Evolutionary conservation across 2,797 vertebrate species (phyloP).

Genomic region (Picus viridis): DNA sequence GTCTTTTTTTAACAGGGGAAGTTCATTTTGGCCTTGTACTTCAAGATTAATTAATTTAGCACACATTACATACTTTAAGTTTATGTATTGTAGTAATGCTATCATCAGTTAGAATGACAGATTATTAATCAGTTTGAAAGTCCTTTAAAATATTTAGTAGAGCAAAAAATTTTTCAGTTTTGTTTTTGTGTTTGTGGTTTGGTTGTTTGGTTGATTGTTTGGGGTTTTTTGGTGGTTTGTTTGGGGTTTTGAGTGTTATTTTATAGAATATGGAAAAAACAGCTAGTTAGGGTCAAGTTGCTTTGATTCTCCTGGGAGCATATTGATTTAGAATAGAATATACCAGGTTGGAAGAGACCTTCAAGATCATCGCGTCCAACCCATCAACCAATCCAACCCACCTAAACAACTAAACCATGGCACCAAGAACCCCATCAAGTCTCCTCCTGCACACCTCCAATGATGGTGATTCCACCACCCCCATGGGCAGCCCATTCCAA

Average conservation of each 20-base stretch:
- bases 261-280: background rate
- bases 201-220: no score
- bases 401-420: no score
- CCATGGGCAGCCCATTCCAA: no score
- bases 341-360: no score
- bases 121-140: background rate
- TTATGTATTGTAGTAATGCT: background rate
- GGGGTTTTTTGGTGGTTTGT: no score
- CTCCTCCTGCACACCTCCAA: no score
- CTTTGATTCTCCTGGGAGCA: background rate
- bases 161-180: background rate
- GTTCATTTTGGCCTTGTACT: background rate
- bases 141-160: background rate
- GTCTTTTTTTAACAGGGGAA: background rate
- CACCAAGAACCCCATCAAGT: no score
- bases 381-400: no score
- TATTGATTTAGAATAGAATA: background rate
- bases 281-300: background rate
- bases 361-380: no score
- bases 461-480: no score
- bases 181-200: no score
- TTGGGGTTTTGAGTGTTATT: accelerated
- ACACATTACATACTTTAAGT: background rate
- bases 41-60: background rate
- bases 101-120: background rate